Conservation (phyloP, 2,113 vertebrate genomes). For the Phyllopteryx taeniolatus region DNA sequence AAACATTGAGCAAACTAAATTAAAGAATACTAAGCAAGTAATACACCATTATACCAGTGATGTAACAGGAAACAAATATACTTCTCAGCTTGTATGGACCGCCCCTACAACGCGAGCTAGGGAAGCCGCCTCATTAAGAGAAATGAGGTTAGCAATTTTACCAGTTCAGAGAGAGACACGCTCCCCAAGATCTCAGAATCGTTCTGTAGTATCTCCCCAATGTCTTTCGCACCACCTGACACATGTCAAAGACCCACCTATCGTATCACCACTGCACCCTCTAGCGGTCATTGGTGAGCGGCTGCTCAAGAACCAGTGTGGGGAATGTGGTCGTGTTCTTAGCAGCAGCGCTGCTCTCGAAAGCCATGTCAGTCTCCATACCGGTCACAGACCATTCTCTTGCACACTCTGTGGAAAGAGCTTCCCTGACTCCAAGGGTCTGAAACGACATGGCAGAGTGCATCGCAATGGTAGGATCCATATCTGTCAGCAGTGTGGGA, state of each 20-base stretch:
- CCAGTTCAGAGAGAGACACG: constrained; percentile 7
- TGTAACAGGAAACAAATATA: constrained; percentile 7
- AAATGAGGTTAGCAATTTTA: neutral
- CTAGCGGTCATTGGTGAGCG: constrained; percentile 48
- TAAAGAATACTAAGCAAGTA: constrained; percentile 9
- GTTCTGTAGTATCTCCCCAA: neutral
- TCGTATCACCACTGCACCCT: constrained; percentile 56
- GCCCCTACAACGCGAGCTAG: constrained; percentile 21
- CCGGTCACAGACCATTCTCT: constrained; percentile 51
- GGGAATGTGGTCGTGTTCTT: constrained; percentile 66
- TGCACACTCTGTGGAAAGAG: constrained; percentile 66
- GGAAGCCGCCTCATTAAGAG: neutral
- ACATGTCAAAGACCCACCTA: constrained; percentile 19
- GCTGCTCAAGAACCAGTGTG: constrained; percentile 67
- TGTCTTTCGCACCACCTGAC: constrained; percentile 22
- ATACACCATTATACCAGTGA: neutral
- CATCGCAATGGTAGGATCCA: constrained; percentile 68
- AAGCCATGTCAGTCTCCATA: constrained; percentile 68
- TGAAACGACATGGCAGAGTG: constrained; percentile 65
- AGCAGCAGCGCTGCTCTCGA: constrained; percentile 61
- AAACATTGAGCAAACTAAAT: constrained; percentile 9
- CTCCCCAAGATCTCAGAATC: neutral
- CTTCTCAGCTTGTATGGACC: constrained; percentile 35
- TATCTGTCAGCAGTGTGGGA: constrained; percentile 66
- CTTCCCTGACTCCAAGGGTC: constrained; percentile 61